Conservation (phyloP, 1,140 invertebrate genomes). For the Lepeophtheirus salmonis region DNA sequence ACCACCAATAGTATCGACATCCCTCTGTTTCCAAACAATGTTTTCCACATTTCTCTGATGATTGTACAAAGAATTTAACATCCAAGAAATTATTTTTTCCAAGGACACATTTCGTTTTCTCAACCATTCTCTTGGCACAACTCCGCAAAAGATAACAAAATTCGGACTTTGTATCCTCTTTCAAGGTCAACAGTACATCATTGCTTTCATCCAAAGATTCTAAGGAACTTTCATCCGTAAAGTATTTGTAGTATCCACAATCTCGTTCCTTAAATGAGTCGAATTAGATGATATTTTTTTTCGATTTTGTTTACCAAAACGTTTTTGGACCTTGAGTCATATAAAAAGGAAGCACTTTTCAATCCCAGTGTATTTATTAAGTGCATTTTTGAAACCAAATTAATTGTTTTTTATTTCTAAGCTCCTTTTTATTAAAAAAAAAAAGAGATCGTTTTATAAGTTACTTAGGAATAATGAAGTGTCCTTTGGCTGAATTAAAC, state of each 20-base stretch:
- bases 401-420: too few relatives aligned
- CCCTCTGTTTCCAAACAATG: slow-evolving; percentile 11
- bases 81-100: slow-evolving; percentile 17
- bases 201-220: not conserved
- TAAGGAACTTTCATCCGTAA: not conserved
- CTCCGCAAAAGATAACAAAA: slow-evolving; percentile 14
- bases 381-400: too few relatives aligned
- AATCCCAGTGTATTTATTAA: too few relatives aligned
- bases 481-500: too few relatives aligned
- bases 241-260: slow-evolving; percentile 11
- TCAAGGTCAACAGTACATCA: not conserved
- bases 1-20: slow-evolving; percentile 18
- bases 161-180: not conserved
- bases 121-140: slow-evolving; percentile 18
- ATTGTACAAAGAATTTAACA: slow-evolving; percentile 17
- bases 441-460: too few relatives aligned
- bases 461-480: too few relatives aligned
- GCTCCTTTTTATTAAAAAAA: too few relatives aligned
- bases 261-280: not conserved
- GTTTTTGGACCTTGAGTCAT: too few relatives aligned
- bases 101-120: slow-evolving; percentile 9
- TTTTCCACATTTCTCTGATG: not conserved
- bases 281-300: not conserved
- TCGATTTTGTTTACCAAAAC: not conserved
- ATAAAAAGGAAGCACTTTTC: too few relatives aligned